Evolutionary conservation across 2,113 vertebrate species (phyloP), one percentile per base, ranked within the genome.

Genomic region (Eurypyga helias): DNA sequence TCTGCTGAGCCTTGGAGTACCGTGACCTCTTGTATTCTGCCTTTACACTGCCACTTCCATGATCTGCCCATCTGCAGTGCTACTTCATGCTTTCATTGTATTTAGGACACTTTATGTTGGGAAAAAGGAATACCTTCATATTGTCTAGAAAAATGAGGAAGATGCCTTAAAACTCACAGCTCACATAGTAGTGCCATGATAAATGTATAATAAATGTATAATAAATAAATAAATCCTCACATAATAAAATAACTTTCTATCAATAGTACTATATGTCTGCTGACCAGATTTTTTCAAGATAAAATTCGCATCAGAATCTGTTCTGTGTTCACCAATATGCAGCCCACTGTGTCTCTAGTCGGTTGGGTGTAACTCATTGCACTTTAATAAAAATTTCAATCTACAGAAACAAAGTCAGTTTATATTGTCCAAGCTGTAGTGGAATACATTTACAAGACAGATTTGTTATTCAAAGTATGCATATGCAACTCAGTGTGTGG

Each of bases 1-100:
- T 65, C 45, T 82, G 9, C 41, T 41, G 41, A 41, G 36, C 11
- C 9, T 3, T 21, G 4, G 41, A 41, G 15, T 57, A 12, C 13
- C 11, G 11, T 19, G 31, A 10, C 10, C 7, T 36, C 10, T 31
- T 60, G 19, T 11, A 61, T 75, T 82, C 26, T 62, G 17, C 16
- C 9, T 71, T 83, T 54, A 25, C 23, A 20, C 8, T 33, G 8
- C 31, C 31, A 0, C 25, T 69, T 52, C 23, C 21, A 21, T 1
- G 0, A 12, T 19, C 7, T 11, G 7, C 2, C 25, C 15, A 57
- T 9, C 17, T 75, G 5, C 16, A 24, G 13, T 62, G 16, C 23
- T 43, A 21, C 17, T 66, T 88, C 51, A 48, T 61, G 38, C 8
- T 2, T 46, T 65, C 38, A 24, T 7, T 72, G 5, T 34, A 43